Evolutionary conservation across 2,113 vertebrate genomes (phyloP).

Genomic region (Recurvirostra avosetta): DNA sequence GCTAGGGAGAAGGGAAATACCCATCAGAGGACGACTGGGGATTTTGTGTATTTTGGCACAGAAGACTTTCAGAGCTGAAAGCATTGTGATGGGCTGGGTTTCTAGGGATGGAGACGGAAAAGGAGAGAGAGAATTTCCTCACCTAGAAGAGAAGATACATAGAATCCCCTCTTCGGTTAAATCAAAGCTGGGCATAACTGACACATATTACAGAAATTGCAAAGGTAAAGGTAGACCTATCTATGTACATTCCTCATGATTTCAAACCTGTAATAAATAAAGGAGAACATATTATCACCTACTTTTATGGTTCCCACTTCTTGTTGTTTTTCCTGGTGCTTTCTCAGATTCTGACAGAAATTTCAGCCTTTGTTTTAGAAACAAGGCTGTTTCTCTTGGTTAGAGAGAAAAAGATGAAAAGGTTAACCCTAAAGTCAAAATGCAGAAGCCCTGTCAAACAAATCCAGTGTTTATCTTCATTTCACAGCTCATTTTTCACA

Average conservation of each 20-base stretch:
- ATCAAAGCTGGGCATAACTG: neutral
- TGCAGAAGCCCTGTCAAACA: neutral
- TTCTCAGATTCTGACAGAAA: neutral
- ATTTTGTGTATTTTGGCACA: neutral
- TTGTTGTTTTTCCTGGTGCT: neutral
- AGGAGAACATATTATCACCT: neutral
- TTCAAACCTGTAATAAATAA: neutral
- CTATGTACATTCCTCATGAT: neutral
- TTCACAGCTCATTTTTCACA: constrained; percentile 7
- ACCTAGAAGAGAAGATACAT: neutral
- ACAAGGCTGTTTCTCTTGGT: neutral
- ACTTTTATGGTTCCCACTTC: neutral
- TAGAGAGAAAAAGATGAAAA: neutral
- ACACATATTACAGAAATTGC: neutral
- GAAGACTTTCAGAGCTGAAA: neutral
- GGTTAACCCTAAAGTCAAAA: neutral
- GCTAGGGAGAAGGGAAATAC: neutral
- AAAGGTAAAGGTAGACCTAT: neutral
- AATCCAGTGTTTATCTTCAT: neutral
- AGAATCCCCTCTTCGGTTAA: neutral
- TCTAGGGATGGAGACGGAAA: neutral
- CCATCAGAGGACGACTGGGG: neutral
- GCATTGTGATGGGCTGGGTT: neutral
- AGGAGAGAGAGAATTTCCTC: neutral
- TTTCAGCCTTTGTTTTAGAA: neutral